Base-by-base conservation (phyloP, 2,888 invertebrate species). In the Arenicola marina region DNA sequence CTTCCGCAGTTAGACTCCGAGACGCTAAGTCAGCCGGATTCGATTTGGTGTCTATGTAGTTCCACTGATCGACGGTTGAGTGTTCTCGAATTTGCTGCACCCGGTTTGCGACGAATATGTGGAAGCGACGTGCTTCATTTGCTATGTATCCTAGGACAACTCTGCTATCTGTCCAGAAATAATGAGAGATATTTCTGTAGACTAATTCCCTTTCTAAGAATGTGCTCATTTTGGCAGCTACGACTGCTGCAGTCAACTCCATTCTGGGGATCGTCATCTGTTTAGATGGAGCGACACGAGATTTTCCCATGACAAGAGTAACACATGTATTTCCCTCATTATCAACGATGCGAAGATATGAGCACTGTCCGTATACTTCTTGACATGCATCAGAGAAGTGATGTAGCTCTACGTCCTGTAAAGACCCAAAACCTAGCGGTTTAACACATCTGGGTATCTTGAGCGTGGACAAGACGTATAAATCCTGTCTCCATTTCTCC, bases 21-120 rank as follows among this genome's bases (percentile, higher is more conserved):
- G n/a, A n/a, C n/a, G n/a, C n/a, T n/a, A n/a, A n/a, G 43, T 73
- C 73, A 21, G 73, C 73, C 18, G 69, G 70, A 46, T 75, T 72
- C 4, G 45, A 48, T 4, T 60, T 48, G 2, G 73, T 61, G 0
- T 56, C 38, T 2, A 74, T 56, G 48, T 73, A 67, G 2, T 34
- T 33, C 72, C 72, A 74, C 51, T 73, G 71, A 18, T 63, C 48
- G 1, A 60, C 46, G 28, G 67, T 57, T 2, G 21, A 32, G 24
- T 34, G 11, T 28, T 73, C 62, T n/a, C 64, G 56, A 18, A 73
- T 71, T 21, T 57, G 51, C 38, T 70, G 67, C 4, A 75, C 65
- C 18, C 73, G 44, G 60, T 73, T 75, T 1, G 70, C 70, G 21
- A 75, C 72, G 56, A 66, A 74, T 0, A 67, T 61, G 11, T 71